phyloP scores from a whole-genome alignment of 2,888 invertebrate genomes.

The Myopa testacea region DNA sequence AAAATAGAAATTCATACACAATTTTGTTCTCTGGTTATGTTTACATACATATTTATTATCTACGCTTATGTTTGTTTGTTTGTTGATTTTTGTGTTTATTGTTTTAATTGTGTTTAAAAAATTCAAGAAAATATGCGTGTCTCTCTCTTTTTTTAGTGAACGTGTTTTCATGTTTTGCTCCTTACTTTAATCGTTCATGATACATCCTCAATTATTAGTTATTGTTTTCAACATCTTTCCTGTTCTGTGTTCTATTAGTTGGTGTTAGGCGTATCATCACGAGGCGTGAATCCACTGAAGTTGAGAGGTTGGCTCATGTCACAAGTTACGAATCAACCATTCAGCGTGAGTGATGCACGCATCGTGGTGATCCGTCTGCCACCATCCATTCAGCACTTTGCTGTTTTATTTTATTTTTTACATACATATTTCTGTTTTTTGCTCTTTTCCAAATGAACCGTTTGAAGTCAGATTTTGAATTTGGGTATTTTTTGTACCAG shows the following conservation, averaged over 20 bases:
- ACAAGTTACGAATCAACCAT: no score
- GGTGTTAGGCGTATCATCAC: neutral
- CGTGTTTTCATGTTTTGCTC: neutral
- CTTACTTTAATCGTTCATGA: neutral
- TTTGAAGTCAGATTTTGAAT: neutral
- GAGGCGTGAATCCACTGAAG: no score
- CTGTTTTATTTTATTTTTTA: neutral
- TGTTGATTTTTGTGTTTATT: constrained; percentile 1
- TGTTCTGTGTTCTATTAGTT: neutral
- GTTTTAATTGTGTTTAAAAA: constrained; percentile 32
- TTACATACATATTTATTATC: no score
- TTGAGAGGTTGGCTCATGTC: no score
- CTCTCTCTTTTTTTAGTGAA: constrained; percentile 12
- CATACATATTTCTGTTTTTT: neutral
- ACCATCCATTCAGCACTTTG: no score
- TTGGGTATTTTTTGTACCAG: constrained; percentile 22
- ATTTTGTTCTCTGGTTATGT: neutral
- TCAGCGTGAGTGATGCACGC: no score
- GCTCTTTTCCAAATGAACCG: neutral
- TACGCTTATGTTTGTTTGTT: neutral
- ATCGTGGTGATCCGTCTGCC: no score
- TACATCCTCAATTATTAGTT: neutral
- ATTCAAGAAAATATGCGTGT: constrained; percentile 42
- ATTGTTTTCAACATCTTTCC: neutral
- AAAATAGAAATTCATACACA: constrained; percentile 38